Evolutionary conservation across 2,888 invertebrate genomes (phyloP).

Genomic region (Coremacera marginata): DNA sequence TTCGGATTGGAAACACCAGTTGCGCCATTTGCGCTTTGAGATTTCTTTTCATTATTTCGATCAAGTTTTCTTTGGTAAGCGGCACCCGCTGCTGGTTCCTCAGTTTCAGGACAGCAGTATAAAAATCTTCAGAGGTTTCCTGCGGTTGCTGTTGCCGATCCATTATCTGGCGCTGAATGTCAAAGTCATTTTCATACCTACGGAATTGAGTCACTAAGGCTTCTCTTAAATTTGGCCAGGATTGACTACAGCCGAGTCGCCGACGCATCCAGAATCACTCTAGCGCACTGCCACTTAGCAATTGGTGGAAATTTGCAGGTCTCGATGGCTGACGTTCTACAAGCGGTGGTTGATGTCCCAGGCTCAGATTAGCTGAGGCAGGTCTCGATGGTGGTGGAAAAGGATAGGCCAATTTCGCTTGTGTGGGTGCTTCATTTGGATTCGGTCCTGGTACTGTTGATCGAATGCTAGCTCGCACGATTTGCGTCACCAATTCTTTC

Average conservation of each 20-base stretch:
- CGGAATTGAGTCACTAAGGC: background rate
- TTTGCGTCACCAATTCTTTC: no score
- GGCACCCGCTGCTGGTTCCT: background rate
- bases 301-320: background rate
- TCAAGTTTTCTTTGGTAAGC: background rate
- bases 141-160: background rate
- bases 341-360: no score
- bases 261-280: slow-evolving; percentile 11
- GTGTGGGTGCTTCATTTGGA: no score
- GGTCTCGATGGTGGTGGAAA: no score
- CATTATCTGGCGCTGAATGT: slow-evolving; percentile 3
- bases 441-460: no score
- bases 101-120: background rate
- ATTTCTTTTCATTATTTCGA: slow-evolving; percentile 2
- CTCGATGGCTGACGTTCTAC: no score
- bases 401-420: no score
- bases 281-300: background rate
- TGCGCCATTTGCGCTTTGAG: background rate
- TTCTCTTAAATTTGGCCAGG: background rate
- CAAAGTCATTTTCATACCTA: background rate
- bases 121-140: slow-evolving; percentile 16
- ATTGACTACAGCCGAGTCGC: background rate
- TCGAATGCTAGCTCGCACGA: no score
- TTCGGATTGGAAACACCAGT: background rate
- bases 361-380: no score